Base-by-base conservation (phyloP, 2,113 vertebrate species). In the Megaleporinus macrocephalus region DNA sequence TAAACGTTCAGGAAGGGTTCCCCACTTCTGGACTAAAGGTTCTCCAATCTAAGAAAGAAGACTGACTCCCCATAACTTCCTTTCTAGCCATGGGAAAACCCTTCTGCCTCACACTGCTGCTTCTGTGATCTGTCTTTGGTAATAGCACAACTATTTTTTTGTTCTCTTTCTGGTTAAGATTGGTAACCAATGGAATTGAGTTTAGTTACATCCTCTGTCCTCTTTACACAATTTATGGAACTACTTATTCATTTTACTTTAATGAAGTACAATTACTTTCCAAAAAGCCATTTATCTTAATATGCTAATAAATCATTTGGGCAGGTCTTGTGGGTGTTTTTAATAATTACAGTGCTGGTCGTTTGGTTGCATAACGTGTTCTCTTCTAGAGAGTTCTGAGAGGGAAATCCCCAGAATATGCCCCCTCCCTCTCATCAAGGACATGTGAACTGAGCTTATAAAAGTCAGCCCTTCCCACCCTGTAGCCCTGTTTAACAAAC, bases 361-460 rank as follows among this genome's bases (percentile, higher is more conserved):
- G n/a, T 61, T 1, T 61, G 20, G 59, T 79, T 22, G 24, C 11
- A 71, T 61, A 79, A 59, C 15, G 18, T 30, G n/a, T 61, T 29
- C 3, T 29, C 53, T 79, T 47, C 24, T 71, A 22, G 26, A 79
- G 36, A 47, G 24, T 71, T 47, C 66, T 49, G 78, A 62, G 69
- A 27, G 70, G 69, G 78, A 80, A 80, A 72, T 80, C 29, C 78
- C 68, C 78, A 18, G 36, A 72, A 72, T 68, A 13, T 18, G 33
- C 53, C 77, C 66, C 22, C 77, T 59, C 51, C 51, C 78, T 79
- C 66, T 18, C 68, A 61, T 62, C 78, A 62, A 68, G 68, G 78
- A 79, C 68, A 30, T 71, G 69, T 79, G 78, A 57, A 62, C 24
- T 79, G 26, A 79, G 78, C 57, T 79, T 53, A 61, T 79, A 72